Conservation (phyloP, 2,113 vertebrate species). For the Butorides virescens region DNA sequence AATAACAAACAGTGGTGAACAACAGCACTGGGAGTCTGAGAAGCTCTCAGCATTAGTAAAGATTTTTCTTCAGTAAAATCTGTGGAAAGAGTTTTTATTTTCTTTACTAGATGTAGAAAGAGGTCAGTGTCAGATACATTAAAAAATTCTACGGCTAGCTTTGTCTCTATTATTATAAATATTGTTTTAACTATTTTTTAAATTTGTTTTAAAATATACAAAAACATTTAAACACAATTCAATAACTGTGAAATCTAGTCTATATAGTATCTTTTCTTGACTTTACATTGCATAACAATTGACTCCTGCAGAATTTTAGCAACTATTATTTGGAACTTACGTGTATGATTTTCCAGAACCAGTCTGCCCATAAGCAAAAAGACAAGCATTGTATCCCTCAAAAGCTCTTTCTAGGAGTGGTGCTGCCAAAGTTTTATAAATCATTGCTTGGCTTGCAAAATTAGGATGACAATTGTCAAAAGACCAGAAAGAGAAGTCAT, state of each 20-base stretch:
- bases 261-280: background rate
- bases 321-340: slow-evolving; percentile 71
- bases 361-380: slow-evolving; percentile 97
- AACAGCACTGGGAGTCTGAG: background rate
- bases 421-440: slow-evolving; percentile 84
- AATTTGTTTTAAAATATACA: background rate
- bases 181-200: background rate
- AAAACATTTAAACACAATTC: background rate
- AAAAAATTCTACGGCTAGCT: background rate
- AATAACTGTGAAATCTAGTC: background rate
- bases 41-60: background rate
- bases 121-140: background rate
- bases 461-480: slow-evolving; percentile 75
- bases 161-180: background rate
- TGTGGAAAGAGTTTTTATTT: background rate
- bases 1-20: background rate
- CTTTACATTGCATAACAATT: background rate
- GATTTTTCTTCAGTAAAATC: background rate
- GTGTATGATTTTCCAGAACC: slow-evolving; percentile 98
- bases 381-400: slow-evolving; percentile 91
- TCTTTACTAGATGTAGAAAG: background rate
- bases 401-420: slow-evolving; percentile 89
- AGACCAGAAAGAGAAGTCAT: slow-evolving; percentile 91
- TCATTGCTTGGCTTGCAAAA: slow-evolving; percentile 81
- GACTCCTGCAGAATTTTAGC: background rate